These are phyloP conservation scores for Lottia scabra DNA, from an alignment of 2,888 invertebrate species.

Conservation along the genomic window DNA sequence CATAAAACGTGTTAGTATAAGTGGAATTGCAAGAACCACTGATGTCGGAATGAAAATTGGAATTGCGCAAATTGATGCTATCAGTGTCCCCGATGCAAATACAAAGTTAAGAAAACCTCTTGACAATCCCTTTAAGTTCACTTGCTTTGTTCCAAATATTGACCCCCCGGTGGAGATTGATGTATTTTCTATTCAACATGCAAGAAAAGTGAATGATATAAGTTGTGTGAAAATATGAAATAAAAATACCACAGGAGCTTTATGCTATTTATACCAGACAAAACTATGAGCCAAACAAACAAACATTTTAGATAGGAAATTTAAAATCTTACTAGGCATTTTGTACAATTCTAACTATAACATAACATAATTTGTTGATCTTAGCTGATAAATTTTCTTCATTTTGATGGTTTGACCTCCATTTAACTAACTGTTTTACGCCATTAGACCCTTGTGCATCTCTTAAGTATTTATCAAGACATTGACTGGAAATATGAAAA, in stretches of 20 bases:
- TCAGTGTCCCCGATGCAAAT: no score
- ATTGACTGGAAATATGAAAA: slow-evolving; percentile 39
- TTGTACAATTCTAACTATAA: slow-evolving; percentile 56
- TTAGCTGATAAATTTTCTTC: slow-evolving; percentile 34
- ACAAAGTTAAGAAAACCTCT: no score
- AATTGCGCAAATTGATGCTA: no score
- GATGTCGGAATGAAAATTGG: no score
- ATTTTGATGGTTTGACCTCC: slow-evolving; percentile 34
- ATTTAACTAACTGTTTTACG: slow-evolving; percentile 45
- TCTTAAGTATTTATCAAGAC: slow-evolving; percentile 56
- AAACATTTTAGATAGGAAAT: not conserved
- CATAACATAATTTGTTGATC: slow-evolving; percentile 54
- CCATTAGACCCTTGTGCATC: slow-evolving; percentile 59
- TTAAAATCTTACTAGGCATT: slow-evolving; percentile 57
- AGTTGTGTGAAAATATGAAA: no score
- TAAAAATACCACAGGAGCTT: no score
- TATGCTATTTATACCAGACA: not conserved
- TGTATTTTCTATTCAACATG: not conserved
- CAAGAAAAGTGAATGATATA: no score
- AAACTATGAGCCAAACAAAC: not conserved
- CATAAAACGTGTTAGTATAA: no score
- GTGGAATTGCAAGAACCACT: no score
- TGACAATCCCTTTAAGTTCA: no score
- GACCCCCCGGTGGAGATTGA: no score
- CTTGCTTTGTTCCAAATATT: no score